Percentiles rank a stretch among this genome's conserved stretches.
Conservation (phyloP, 2,113 vertebrate genomes). For the Cisticola juncidis region DNA sequence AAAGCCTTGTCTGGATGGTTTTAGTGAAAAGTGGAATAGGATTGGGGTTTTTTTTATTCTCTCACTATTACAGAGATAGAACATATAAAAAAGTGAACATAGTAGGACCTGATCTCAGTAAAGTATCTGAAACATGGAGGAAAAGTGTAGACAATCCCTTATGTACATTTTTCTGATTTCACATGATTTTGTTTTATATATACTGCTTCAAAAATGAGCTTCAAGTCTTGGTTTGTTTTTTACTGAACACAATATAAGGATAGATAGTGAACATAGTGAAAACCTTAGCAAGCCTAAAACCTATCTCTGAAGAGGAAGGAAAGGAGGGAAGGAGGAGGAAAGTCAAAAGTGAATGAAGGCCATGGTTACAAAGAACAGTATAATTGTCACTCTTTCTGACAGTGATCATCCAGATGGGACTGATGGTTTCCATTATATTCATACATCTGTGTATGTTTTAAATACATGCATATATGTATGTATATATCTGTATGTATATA, state of each 20-base stretch:
- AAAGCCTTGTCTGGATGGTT: conserved; percentile 93
- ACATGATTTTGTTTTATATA: not conserved
- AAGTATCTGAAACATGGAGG: conserved; percentile 14
- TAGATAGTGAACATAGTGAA: not conserved
- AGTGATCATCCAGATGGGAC: not conserved
- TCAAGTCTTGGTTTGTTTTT: not conserved
- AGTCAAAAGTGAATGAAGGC: not conserved
- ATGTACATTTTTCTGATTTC: not conserved
- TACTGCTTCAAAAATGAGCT: not conserved
- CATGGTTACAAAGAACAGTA: not conserved
- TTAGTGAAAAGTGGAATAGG: conserved; percentile 51
- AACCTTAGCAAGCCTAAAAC: not conserved
- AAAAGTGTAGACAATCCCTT: not conserved
- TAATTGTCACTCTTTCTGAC: not conserved
- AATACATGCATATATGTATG: not conserved
- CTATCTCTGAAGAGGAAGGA: not conserved
- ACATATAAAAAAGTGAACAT: conserved; percentile 4
- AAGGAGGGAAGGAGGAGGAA: not conserved
- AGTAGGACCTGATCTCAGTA: not conserved
- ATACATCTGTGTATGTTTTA: not conserved
- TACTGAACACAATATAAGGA: not conserved
- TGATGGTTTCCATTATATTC: not conserved
- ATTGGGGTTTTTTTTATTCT: conserved; percentile 30
- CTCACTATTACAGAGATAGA: conserved; percentile 54
- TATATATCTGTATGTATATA: not conserved